Base-by-base conservation (phyloP, 2,888 invertebrate species). In the Biston betularia region DNA sequence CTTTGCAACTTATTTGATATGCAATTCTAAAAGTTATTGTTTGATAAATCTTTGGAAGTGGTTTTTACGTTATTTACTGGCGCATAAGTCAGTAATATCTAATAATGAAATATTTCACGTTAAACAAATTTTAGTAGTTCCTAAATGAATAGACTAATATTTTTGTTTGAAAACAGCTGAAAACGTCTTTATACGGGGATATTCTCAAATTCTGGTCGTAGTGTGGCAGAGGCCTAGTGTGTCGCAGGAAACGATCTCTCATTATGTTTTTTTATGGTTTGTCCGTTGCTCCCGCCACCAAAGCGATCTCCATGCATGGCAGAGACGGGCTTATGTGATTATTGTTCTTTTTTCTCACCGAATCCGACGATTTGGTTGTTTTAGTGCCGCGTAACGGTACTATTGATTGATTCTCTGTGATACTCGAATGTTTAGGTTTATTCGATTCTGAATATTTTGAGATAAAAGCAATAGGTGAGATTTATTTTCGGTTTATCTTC, bases 221-320 rank as follows among this genome's bases (percentile, higher is more conserved):
- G 50, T 33, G 59, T 52, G 48, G 50, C 38, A 78, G 77, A 79
- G 79, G 79, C 82, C 79, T 76, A 80, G 82, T 77, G 75, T 82
- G 85, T 74, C 89, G 88, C 93, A 92, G 93, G 93, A 93, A 93
- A 85, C 89, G 89, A 90, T 92, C 90, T 90, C 91, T 92, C 92
- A 90, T 90, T 91, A 90, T 86, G 82, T 87, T 92, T 92, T 91
- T 92, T 92, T 91, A 89, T 87, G 87, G 85, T 85, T 84, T 90
- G 89, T 89, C 85, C 89, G 88, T 89, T 90, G 89, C 87, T 86
- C 88, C 88, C 88, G 87, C 71, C 69, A 66, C 72, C 77, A 77
- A 73, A 77, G 75, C 79, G 75, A 73, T 77, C 76, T 74, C 78
- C 77, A 82, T 78, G 79, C 79, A 72, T 77, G 75, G 68, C 74